Conservation (phyloP, 1,140 invertebrate genomes). For the Thaumatotibia leucotreta region DNA sequence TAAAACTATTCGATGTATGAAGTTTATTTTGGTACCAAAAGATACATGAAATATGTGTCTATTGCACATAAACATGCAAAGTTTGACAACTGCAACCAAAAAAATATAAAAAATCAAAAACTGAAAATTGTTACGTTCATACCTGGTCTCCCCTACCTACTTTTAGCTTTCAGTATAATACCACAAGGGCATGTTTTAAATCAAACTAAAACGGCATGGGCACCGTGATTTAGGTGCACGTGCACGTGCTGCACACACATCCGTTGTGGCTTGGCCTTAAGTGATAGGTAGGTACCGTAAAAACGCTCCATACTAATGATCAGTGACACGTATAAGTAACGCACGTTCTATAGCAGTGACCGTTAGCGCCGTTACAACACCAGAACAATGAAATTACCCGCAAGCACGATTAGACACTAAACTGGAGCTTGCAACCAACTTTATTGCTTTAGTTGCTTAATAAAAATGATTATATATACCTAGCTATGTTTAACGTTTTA, state of each 20-base stretch:
- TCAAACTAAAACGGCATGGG: too few species aligned
- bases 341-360: not conserved
- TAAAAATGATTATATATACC: not conserved
- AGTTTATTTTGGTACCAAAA: too few species aligned
- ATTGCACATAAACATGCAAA: too few species aligned
- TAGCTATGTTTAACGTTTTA: not conserved
- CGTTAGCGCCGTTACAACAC: constrained; percentile 3
- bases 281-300: too few species aligned
- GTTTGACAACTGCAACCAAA: too few species aligned
- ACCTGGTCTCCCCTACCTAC: too few species aligned
- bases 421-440: not conserved
- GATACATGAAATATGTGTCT: too few species aligned
- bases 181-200: too few species aligned
- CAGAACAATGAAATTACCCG: constrained; percentile 4
- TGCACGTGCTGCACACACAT: not conserved
- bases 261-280: not conserved
- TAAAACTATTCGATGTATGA: too few species aligned
- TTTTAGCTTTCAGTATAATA: too few species aligned
- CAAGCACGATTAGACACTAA: not conserved
- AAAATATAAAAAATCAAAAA: too few species aligned
- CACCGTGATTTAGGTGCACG: not conserved
- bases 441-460: constrained; percentile 3
- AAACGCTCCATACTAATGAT: not conserved
- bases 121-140: too few species aligned
- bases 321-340: constrained; percentile 1